phyloP scores from a whole-genome alignment of 2,113 vertebrate genomes.

The Carassius carassius region DNA sequence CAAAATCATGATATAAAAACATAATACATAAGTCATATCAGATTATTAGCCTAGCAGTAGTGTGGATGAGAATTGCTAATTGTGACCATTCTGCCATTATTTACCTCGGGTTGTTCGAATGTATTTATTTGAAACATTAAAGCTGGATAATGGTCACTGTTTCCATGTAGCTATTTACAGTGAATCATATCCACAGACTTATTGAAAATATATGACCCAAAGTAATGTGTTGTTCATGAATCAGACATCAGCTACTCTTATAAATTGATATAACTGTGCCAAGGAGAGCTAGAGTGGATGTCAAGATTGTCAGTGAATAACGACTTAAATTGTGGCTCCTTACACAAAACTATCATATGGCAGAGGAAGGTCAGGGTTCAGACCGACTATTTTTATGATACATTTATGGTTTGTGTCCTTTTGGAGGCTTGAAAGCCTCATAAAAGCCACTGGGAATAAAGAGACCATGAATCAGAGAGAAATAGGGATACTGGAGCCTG shows the following conservation, averaged over 20 bases:
- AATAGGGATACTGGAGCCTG: not conserved
- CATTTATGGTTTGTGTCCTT: not conserved
- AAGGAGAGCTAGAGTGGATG: not conserved
- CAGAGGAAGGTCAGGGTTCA: not conserved
- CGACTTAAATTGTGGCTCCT: not conserved
- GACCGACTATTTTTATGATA: not conserved
- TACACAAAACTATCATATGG: not conserved
- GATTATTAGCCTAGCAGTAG: not conserved
- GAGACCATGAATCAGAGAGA: not conserved
- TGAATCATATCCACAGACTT: not conserved
- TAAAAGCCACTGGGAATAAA: slow-evolving; percentile 12
- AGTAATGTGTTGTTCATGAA: not conserved
- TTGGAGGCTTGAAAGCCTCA: not conserved
- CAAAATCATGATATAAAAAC: not conserved
- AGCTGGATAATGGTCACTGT: not conserved
- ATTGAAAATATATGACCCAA: not conserved
- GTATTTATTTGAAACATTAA: not conserved
- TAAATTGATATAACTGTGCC: not conserved
- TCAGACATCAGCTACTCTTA: not conserved
- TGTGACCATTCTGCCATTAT: not conserved
- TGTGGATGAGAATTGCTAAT: not conserved
- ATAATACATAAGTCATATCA: not conserved
- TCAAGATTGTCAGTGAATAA: not conserved
- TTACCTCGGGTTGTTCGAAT: not conserved
- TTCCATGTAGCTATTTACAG: not conserved